Base-by-base conservation (phyloP, 2,113 vertebrate genomes). In the Sterrhoptilus dennistouni region DNA sequence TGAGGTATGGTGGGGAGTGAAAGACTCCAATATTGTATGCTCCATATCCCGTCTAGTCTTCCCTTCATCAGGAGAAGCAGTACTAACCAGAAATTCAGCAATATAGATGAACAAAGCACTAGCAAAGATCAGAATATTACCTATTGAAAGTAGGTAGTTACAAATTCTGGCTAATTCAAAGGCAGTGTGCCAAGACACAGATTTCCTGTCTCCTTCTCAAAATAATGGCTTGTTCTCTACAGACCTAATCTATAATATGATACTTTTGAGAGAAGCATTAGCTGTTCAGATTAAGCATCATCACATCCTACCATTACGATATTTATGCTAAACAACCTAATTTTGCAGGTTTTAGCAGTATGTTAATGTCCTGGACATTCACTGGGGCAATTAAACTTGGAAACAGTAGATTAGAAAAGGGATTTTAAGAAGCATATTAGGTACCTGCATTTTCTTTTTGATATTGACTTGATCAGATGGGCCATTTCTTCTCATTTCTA, bases 391-490 rank as follows among this genome's bases (percentile, higher is more conserved):
- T 49, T 33, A 81, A 38, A 23, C 2, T 8, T 65, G 10, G 31
- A 31, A 89, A 38, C 2, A 65, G 8, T 42, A 68, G 45, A 61
- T 69, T 18, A 77, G 10, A 18, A 69, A 65, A 77, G 72, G 4
- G 9, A 31, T 77, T 90, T 92, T 21, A 8, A 74, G 23, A 29
- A 75, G 8, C 17, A 3, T 31, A 18, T 35, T 54, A 24, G 52
- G 65, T 89, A 99, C 99, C 99, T 99, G 99, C 89, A 99, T 99
- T 97, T 98, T 99, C 96, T 99, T 99, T 96, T 99, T 99, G 87
- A 99, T 92, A 78, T 97, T 98, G 87, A 98, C 95, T 84, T 98
- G 97, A 89, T 97, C 79, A 74, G 98, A 70, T 69, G 94, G 95
- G n/a, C 80, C 96, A 76, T 96, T 97, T 83, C 78, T 96, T 61